These are phyloP conservation scores for Scaptomyza flava DNA, from an alignment of 2,888 invertebrate species.

Conservation along the genomic window DNA sequence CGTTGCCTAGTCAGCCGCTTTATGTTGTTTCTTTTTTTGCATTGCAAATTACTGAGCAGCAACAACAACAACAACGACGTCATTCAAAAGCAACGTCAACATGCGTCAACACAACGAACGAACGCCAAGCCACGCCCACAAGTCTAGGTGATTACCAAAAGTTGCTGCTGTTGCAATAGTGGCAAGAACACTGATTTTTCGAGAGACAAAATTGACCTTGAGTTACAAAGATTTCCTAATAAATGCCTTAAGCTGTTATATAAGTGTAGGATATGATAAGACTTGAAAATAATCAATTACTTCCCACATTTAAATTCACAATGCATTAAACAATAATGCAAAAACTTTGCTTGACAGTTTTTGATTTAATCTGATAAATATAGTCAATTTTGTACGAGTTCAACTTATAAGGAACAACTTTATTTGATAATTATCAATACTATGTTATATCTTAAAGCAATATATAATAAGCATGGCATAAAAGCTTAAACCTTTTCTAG, in stretches of 20 bases:
- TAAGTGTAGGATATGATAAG: background rate
- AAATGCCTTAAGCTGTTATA: too few relatives aligned
- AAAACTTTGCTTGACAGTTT: background rate
- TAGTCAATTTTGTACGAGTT: background rate
- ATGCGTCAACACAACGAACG: constrained; percentile 60
- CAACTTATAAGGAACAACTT: background rate
- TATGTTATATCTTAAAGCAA: background rate
- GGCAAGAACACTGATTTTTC: background rate
- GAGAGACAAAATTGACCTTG: background rate
- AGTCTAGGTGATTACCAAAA: constrained; percentile 2
- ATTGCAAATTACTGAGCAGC: constrained; percentile 66
- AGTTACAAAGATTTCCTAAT: too few relatives aligned
- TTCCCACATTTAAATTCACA: background rate
- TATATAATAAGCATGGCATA: background rate
- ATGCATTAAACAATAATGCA: background rate
- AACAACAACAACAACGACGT: constrained; percentile 35
- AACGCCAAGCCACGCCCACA: constrained; percentile 28
- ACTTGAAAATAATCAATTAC: background rate
- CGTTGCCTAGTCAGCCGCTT: constrained; percentile 35
- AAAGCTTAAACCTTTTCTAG: too few relatives aligned
- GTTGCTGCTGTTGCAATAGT: background rate
- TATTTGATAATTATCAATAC: background rate
- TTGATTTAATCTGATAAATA: background rate
- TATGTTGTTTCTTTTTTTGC: constrained; percentile 70
- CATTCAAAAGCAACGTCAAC: constrained; percentile 57